Evolutionary conservation across 1,140 invertebrate genomes (phyloP).

Genomic region (Drosophila quadrilineata): DNA sequence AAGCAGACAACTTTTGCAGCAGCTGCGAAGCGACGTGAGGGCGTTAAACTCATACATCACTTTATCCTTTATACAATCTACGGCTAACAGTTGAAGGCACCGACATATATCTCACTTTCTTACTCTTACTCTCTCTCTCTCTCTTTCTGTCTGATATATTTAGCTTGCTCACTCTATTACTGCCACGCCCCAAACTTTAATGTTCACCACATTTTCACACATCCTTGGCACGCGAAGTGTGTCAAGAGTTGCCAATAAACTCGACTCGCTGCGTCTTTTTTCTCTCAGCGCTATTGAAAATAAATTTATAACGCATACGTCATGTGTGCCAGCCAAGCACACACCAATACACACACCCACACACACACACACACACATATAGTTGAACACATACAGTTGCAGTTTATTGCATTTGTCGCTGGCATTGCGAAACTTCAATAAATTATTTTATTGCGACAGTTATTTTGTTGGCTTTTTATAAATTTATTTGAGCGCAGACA

Average conservation of each 20-base stretch:
- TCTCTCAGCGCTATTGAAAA: slow-evolving; percentile 64
- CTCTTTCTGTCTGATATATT: neutral
- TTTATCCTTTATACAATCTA: slow-evolving; percentile 53
- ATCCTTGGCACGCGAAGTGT: slow-evolving; percentile 63
- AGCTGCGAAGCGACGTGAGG: slow-evolving; percentile 59
- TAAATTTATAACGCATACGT: slow-evolving; percentile 77
- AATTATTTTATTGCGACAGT: slow-evolving; percentile 81
- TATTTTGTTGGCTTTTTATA: slow-evolving; percentile 58
- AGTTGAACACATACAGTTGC: slow-evolving; percentile 36
- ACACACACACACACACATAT: too few species aligned
- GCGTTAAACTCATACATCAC: slow-evolving; percentile 81
- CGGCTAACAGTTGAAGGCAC: too few species aligned
- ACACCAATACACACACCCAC: too few species aligned
- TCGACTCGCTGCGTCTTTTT: slow-evolving; percentile 4
- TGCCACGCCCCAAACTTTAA: neutral
- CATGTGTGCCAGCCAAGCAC: slow-evolving; percentile 59
- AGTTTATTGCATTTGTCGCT: slow-evolving; percentile 78
- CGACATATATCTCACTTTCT: too few species aligned
- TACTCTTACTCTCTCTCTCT: neutral
- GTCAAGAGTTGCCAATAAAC: slow-evolving; percentile 75
- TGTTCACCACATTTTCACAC: slow-evolving; percentile 38
- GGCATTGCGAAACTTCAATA: slow-evolving; percentile 77
- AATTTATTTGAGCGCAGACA: slow-evolving; percentile 56
- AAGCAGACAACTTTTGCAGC: slow-evolving; percentile 64
- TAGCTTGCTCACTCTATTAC: too few species aligned